Base-by-base conservation (phyloP, 2,888 invertebrate genomes). In the Pteria penguin region DNA sequence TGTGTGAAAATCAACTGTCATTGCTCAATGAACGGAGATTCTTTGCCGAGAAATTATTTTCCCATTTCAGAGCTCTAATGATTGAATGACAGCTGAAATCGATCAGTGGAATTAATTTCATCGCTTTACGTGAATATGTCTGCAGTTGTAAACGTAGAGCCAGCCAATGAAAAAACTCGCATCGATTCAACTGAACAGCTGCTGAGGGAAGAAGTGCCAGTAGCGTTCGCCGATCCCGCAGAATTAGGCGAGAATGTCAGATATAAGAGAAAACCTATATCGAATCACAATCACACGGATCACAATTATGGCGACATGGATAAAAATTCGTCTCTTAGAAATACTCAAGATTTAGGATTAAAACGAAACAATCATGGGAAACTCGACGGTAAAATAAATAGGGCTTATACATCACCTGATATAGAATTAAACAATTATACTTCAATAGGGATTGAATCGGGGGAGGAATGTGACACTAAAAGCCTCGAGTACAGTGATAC, bases 331-430 rank as follows among this genome's bases (percentile, higher is more conserved):
- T 52, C 69, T 14, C n/a, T n/a, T n/a, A 65, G 60, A 69, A 36
- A 36, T 55, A 62, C 52, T 31, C 72, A 74, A n/a, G 69, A 67
- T 55, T 73, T 68, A 33, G 68, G 67, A 63, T 14, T 61, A 61
- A 69, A 55, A 45, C 57, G 60, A 22, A 29, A 63, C 32, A 61
- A 54, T 31, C 58, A 75, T 66, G 68, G 72, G 24, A 69, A 80
- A 33, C 83, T 80, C 73, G 89, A 88, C 82, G 89, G 90, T 57
- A 82, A 86, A 31, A 84, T 89, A 78, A 90, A 89, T 79, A 81
- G 85, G 72, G 89, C 87, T 11, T 90, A 90, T 81, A 89, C 89
- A 32, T 90, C 90, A 24, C 89, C 89, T 29, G 90, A 90, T 76
- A 89, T 90, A 74, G 89, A 90, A 80, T 81, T 90, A 63, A 86